Evolutionary conservation across 2,888 invertebrate genomes (phyloP), one percentile per base, ranked within the genome.

Genomic region (Nematopogon swammerdamellus): DNA sequence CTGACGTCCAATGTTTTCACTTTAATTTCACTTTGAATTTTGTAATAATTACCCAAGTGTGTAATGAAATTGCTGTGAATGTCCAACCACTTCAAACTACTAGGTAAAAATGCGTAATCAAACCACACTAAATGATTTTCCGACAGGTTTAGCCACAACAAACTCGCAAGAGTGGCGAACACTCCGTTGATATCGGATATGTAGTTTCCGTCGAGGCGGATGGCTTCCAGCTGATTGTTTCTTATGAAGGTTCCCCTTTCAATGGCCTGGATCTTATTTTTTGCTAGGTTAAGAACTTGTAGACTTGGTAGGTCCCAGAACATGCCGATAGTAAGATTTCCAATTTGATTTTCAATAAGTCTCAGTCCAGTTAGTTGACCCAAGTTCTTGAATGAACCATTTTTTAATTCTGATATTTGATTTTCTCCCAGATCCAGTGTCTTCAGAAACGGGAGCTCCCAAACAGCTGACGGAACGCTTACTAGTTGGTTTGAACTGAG

Each of bases 81-180:
- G 66, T 95, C 94, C 64, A 95, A 80, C 92, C 92, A 93, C 73
- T 92, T 91, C 51, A 95, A 77, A 70, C 91, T 92, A 57, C 87
- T 88, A 19, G 95, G 95, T 61, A 95, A 88, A 68, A 95, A 92
- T 49, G 94, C 93, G 67, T 92, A 95, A 71, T 95, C 95, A 72
- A 95, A 95, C 92, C 92, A 92, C 58, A 91, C 89, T 63, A 95
- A 80, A 76, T 92, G 92, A 80, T 95, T 95, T 76, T 92, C 92
- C 43, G 93, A 93, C 48, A 95, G 81, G 72, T 95, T 95, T 52
- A 95, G 77, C 89, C 94, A 90, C 63, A 92, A 75, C 53, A 95
- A 80, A 57, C 89, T 90, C n/a, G 89, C 86, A 20, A 95, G 80
- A 51, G 92, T 89, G 30, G 92, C 88, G 65, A 95, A 92, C 52